Base-by-base conservation (phyloP, 2,797 vertebrate species). In the Cynodonichthys magdalenae region DNA sequence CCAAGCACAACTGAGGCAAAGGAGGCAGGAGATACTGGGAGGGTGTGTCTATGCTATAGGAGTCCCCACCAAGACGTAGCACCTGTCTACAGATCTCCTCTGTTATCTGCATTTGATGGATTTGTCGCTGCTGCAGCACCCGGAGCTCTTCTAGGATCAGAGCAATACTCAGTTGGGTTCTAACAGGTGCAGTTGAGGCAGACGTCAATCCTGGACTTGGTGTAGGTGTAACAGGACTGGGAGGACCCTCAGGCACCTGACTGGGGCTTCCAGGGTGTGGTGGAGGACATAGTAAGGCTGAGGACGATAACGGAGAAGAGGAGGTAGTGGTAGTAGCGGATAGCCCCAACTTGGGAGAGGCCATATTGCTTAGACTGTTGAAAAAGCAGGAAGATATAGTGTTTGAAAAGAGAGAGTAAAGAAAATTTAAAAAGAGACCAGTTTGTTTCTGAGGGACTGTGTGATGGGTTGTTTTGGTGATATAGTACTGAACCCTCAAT, bases 71-170 rank as follows among this genome's bases (percentile, higher is more conserved):
- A 2, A 97, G 90, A 52, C 95, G 92, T 45, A 96, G 84, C 34
- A 97, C 95, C 81, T 97, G 96, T 54, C 95, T 90, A 77, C 96
- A 96, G 76, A 97, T 97, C 85, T 97, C 95, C 69, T 97, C 95
- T 0, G 95, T 96, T 92, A 97, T 96, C 85, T 96, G 96, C 95
- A 97, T 96, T 83, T 97, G 96, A 75, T 96, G 95, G 67, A 97
- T 96, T 85, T 97, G 96, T 51, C 95, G 90, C 86, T 97, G 95
- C 76, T 97, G 96, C 29, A 97, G 84, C 60, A 96, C 94, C 15
- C 94, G 88, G 14, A 97, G 93, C 82, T 97, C 95, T 71, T 97
- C 96, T 77, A 97, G 79, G 63, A 97, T 96, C 46, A 97, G 88
- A 3, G 95, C 95, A 36, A 97, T 96, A 85, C 95, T 96, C 65